phyloP scores from a whole-genome alignment of 2,888 invertebrate genomes.

The Mycalesis mineus region DNA sequence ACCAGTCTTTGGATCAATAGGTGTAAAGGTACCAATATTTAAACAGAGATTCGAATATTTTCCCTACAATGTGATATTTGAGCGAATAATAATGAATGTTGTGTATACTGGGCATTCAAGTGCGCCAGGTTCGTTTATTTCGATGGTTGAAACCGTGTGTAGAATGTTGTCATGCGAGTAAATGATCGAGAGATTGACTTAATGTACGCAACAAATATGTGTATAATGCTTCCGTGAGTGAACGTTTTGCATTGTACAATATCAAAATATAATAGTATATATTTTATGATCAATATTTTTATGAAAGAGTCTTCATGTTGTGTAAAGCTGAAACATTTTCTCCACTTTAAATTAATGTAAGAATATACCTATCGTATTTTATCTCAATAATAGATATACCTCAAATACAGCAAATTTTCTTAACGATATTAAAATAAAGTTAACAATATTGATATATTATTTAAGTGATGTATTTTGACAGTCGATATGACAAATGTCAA shows the following conservation, averaged over 20 bases:
- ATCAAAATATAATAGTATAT: not conserved
- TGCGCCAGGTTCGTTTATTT: slow-evolving; percentile 1
- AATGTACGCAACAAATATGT: not conserved
- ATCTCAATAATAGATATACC: too few species aligned
- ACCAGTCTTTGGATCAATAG: slow-evolving; percentile 10
- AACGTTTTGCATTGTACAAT: not conserved
- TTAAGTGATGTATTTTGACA: not conserved
- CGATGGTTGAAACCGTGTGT: not conserved
- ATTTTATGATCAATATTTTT: not conserved
- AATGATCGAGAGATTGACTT: not conserved
- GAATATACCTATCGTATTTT: not conserved
- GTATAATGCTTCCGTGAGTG: not conserved
- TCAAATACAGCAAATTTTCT: too few species aligned
- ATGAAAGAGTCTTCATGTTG: not conserved
- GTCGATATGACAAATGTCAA: too few species aligned
- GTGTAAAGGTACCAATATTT: slow-evolving; percentile 24
- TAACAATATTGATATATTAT: too few species aligned
- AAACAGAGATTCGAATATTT: slow-evolving; percentile 26
- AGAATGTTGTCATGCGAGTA: not conserved
- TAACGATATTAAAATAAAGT: too few species aligned
- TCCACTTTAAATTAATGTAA: not conserved
- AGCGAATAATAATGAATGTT: slow-evolving; percentile 25
- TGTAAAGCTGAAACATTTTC: not conserved
- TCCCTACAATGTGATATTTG: slow-evolving; percentile 31
- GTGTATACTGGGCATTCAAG: slow-evolving; percentile 9